These are phyloP conservation scores for Pontoporia blainvillei DNA, from an alignment of 2,113 vertebrate species.

Conservation along the genomic window DNA sequence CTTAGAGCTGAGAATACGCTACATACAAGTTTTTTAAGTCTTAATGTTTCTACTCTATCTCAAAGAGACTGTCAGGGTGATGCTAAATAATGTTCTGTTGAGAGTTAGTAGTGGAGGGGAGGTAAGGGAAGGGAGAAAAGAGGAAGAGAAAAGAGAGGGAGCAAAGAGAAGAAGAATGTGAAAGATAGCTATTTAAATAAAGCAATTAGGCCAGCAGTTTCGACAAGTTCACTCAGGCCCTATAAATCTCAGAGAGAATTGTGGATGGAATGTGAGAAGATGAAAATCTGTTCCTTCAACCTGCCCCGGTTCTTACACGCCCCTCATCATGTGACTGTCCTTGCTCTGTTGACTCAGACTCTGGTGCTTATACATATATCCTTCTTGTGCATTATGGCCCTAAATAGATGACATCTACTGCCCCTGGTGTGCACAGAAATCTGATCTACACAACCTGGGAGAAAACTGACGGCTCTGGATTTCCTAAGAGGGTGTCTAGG, in stretches of 20 bases:
- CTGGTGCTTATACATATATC: neutral
- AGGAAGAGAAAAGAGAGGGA: neutral
- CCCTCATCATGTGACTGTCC: neutral
- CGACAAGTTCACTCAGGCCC: neutral
- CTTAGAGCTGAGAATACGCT: neutral
- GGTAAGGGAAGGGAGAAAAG: neutral
- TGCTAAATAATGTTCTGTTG: neutral
- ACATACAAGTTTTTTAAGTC: neutral
- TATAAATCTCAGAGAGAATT: neutral
- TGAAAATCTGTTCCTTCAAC: neutral
- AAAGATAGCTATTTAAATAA: neutral
- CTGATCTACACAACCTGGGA: neutral
- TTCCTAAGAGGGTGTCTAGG: neutral
- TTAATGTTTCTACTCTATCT: neutral
- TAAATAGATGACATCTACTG: neutral
- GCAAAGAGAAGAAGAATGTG: neutral
- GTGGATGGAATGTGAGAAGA: neutral
- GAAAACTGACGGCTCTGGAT: neutral
- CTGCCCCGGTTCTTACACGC: neutral
- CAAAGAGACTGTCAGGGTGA: neutral
- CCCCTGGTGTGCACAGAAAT: neutral
- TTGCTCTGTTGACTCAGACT: neutral
- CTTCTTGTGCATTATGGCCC: neutral
- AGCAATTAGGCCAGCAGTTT: too few relatives aligned
- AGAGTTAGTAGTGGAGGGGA: neutral